Conservation (phyloP, 2,888 invertebrate genomes). For the Rhamnusium bicolor region DNA sequence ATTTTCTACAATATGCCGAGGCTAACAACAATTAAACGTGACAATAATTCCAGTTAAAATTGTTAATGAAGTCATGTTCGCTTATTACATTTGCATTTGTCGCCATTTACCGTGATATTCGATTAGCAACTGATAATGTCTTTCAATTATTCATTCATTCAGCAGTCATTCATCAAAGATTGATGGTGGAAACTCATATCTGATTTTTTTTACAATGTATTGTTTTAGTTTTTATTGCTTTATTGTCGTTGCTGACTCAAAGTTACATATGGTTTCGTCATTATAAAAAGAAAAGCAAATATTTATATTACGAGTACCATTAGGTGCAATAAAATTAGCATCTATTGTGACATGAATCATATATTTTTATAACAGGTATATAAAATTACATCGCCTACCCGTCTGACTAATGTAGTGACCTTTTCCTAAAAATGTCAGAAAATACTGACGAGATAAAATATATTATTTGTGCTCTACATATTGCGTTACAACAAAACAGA, state of each 20-base stretch:
- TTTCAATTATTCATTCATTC: slow-evolving; percentile 16
- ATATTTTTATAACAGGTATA: slow-evolving; percentile 10
- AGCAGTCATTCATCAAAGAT: slow-evolving; percentile 4
- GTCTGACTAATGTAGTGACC: slow-evolving; percentile 5
- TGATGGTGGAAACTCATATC: neutral
- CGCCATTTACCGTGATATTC: neutral
- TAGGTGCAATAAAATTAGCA: slow-evolving; percentile 3
- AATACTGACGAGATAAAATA: neutral
- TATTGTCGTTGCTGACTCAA: slow-evolving; percentile 19
- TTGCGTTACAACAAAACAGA: neutral
- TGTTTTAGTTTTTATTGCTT: slow-evolving; percentile 15
- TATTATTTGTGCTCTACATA: neutral
- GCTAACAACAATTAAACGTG: neutral
- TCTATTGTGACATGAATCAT: slow-evolving; percentile 14
- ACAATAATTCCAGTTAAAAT: neutral
- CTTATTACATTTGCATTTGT: neutral
- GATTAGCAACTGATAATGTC: slow-evolving; percentile 6
- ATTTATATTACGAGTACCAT: neutral
- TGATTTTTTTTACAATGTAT: slow-evolving; percentile 15
- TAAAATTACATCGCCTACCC: neutral
- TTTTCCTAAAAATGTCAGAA: neutral
- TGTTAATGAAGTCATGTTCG: neutral
- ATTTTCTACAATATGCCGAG: too few species aligned
- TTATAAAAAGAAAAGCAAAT: slow-evolving; percentile 14
- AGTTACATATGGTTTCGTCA: slow-evolving; percentile 16